These are phyloP conservation scores for Florisuga fusca DNA, from an alignment of 2,797 vertebrate species.

Conservation along the genomic window DNA sequence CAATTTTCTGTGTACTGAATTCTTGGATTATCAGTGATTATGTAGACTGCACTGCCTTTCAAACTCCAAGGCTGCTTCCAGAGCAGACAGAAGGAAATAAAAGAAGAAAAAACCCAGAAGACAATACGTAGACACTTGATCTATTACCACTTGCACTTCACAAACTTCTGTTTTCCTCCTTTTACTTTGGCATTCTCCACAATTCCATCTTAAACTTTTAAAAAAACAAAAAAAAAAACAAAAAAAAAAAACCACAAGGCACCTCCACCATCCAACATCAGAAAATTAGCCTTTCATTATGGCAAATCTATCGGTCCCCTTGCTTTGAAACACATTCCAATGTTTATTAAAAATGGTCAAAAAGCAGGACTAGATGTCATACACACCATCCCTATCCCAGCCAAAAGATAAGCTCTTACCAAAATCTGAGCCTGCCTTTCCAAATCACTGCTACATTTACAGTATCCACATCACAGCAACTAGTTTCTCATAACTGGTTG, in stretches of 20 bases:
- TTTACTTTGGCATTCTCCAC: neutral
- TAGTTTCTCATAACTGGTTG: neutral
- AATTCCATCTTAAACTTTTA: neutral
- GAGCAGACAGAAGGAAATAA: neutral
- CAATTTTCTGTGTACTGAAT: neutral
- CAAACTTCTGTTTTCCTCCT: neutral
- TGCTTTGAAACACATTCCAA: neutral
- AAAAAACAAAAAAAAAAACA: neutral
- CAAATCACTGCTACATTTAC: neutral
- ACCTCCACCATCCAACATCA: neutral
- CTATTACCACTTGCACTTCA: neutral
- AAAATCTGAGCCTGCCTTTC: constrained; percentile 38
- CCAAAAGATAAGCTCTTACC: constrained; percentile 27
- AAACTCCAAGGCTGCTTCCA: neutral
- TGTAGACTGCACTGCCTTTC: neutral
- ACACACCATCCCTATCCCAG: neutral
- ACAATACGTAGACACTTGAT: neutral
- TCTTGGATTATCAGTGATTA: constrained; percentile 7
- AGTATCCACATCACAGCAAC: neutral
- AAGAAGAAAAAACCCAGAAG: neutral
- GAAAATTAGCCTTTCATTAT: neutral
- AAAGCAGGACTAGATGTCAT: neutral
- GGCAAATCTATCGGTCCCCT: neutral
- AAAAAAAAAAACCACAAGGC: neutral
- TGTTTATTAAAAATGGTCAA: neutral